Base-by-base conservation (phyloP, 1,140 invertebrate genomes). In the Eurosta solidaginis region DNA sequence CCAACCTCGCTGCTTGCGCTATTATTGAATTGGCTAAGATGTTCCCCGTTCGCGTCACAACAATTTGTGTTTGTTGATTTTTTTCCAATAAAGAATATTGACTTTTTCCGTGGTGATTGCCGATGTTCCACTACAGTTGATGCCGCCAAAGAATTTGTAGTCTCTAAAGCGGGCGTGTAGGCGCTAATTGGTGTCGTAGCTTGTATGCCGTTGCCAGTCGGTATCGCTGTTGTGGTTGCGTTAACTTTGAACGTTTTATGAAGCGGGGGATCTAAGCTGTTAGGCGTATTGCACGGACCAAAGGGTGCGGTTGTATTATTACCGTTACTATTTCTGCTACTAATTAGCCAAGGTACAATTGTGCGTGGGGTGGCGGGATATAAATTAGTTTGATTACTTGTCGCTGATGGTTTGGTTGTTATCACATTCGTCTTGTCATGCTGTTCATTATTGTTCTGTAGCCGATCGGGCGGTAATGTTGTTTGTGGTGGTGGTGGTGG, bases 361-460 rank as follows among this genome's bases (percentile, higher is more conserved):
- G 63, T 79, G 45, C n/a, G 59, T 74, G 22, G 22, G 47, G 22
- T 59, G n/a, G 59, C n/a, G 33, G 59, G 33, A 3, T 29, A 1
- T 6, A 33, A 74, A 49, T 75, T 79, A 33, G n/a, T n/a, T n/a
- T 75, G 17, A 47, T 77, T 79, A 59, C 49, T 74, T 22, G 47
- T 63, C n/a, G 49, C 6, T n/a, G 68, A 29, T 25, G 77, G 77
- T 74, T 49, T 78, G 52, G 68, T 78, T 27, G 73, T 79, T 42
- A 79, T 78, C 17, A 47, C 63, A 47, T 68, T 78, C 45, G 14
- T 14, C 33, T 68, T 68, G n/a, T n/a, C n/a, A n/a, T 6, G 36
- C n/a, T 76, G 52, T 20, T 85, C 82, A 40, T 81, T 81, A 88
- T 88, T 88, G 86, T 85, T 89, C 88, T n/a, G 88, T 88, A 68